Evolutionary conservation across 1,140 invertebrate genomes (phyloP).

Genomic region (Spodoptera frugiperda): DNA sequence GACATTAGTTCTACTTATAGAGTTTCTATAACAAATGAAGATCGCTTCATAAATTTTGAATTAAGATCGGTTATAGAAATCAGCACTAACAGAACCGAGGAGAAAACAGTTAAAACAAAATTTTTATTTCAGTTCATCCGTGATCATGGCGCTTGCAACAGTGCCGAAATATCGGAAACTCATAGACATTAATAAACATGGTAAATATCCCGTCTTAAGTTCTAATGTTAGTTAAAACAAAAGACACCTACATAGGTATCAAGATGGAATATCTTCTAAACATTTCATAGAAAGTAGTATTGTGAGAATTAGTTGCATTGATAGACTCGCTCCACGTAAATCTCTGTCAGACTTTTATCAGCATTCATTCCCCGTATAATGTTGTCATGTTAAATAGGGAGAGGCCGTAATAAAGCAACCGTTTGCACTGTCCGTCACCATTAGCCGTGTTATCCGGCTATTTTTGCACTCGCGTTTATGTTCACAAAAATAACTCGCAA

Average conservation of each 20-base stretch:
- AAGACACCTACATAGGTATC: not conserved
- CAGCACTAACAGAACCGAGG: no score
- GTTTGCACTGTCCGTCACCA: constrained; percentile 66
- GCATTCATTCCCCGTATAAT: constrained; percentile 35
- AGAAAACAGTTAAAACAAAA: no score
- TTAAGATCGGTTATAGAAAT: no score
- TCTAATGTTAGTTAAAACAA: no score
- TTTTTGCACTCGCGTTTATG: constrained; percentile 35
- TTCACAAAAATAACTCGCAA: constrained; percentile 28
- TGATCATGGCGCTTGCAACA: no score
- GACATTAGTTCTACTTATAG: no score
- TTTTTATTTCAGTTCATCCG: no score
- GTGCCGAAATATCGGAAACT: no score
- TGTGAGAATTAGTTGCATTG: not conserved
- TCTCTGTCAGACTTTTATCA: constrained; percentile 32
- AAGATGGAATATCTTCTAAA: not conserved
- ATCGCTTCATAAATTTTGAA: no score
- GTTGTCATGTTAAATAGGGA: constrained; percentile 43
- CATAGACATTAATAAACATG: no score
- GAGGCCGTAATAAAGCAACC: constrained; percentile 47
- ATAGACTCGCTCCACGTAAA: not conserved
- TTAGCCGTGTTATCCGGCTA: constrained; percentile 54
- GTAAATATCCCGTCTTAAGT: no score
- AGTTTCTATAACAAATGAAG: no score
- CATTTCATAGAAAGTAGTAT: not conserved